Evolutionary conservation across 2,113 vertebrate species (phyloP).

Genomic region (Sylvilagus bachmani): DNA sequence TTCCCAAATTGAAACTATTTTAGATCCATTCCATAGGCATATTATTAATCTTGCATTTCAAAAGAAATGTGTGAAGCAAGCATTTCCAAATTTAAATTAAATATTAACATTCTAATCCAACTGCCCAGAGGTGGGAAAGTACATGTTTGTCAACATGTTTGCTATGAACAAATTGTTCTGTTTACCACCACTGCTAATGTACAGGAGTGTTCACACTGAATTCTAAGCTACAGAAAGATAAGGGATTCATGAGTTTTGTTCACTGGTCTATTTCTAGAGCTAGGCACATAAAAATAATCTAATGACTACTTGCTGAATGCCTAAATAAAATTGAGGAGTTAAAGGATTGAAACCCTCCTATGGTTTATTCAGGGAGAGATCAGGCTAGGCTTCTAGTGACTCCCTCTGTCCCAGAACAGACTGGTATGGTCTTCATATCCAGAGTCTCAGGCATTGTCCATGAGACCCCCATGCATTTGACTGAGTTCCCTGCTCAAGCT

Average conservation of each 20-base stretch:
- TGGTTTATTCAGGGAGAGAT: background rate
- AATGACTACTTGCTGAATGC: background rate
- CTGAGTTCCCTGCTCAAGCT: background rate
- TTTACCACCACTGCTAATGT: background rate
- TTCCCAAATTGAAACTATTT: conserved; percentile 52
- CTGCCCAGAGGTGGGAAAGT: background rate
- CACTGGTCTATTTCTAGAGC: conserved; percentile 3
- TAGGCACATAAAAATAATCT: background rate
- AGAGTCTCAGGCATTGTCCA: background rate
- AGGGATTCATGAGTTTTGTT: background rate
- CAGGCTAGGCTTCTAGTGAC: background rate
- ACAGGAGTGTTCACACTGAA: background rate
- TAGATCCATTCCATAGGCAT: conserved; percentile 37
- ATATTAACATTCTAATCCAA: background rate
- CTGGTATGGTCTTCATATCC: background rate
- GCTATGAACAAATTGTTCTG: conserved; percentile 4
- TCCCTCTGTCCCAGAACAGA: background rate
- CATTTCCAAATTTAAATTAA: conserved; percentile 23
- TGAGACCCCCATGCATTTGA: background rate
- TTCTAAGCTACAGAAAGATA: background rate
- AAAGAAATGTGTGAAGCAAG: conserved; percentile 18
- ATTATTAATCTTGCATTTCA: conserved; percentile 46
- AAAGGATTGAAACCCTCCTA: background rate
- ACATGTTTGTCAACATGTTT: background rate
- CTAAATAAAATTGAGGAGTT: background rate